phyloP scores from a whole-genome alignment of 1,140 invertebrate species.

The Carposina sasakii region DNA sequence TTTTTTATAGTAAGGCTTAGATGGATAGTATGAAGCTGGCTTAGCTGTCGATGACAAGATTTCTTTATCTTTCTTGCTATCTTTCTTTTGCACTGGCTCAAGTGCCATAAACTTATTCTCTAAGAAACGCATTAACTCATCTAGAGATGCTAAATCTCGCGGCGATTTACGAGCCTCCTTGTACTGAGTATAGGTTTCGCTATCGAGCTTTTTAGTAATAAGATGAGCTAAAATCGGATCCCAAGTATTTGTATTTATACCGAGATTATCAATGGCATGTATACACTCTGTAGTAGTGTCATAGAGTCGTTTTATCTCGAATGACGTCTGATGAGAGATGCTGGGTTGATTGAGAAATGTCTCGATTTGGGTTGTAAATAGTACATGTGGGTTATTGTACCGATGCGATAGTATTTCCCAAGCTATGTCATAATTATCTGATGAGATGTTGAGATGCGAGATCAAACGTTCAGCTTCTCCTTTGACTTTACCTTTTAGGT shows the following conservation, averaged over 20 bases:
- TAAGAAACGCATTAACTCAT: background rate
- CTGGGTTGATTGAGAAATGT: background rate
- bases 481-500: conserved; percentile 8
- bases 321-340: background rate
- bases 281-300: conserved; percentile 2
- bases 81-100: background rate
- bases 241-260: background rate
- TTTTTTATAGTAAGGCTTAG: no score
- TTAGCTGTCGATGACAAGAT: no score
- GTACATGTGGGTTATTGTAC: conserved; percentile 1
- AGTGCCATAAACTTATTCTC: background rate
- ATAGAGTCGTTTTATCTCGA: background rate
- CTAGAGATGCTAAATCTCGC: background rate
- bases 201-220: background rate
- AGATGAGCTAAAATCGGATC: background rate
- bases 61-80: no score
- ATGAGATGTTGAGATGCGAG: background rate
- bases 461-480: conserved; percentile 3
- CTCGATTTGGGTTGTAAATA: background rate
- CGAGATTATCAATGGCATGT: background rate
- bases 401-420: background rate
- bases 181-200: background rate
- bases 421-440: background rate
- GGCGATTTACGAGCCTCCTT: background rate
- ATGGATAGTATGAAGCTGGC: no score